Base-by-base conservation (phyloP, 2,888 invertebrate species). In the Aleiodes leptofemur region DNA sequence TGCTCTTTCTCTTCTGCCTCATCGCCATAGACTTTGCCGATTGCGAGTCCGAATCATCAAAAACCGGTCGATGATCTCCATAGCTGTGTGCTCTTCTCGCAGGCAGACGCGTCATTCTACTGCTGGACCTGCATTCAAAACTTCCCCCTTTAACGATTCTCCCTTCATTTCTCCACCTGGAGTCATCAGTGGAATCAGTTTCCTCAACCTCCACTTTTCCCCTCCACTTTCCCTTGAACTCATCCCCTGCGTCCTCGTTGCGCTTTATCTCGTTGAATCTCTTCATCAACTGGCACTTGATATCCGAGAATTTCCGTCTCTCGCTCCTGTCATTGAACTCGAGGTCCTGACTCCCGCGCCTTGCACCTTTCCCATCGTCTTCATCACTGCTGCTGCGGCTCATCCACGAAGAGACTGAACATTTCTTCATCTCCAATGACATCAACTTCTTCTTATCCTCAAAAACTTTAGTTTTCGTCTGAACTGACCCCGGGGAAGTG, bases 301-400 rank as follows among this genome's bases (percentile, higher is more conserved):
- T 23, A 5, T 31, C 51, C 11, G 31, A 16, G 16, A 34, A 29
- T 55, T 31, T 31, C 16, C 56, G 61, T 5, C 14, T 48, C 14
- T 29, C 61, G 11, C 74, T 75, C 43, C 83, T 82, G 8, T 85
- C 83, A 57, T 86, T 85, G 72, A 86, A 84, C 53, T 86, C 86
- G 29, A 85, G 75, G 23, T 86, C 86, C 50, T 85, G 86, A 56
- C 85, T 84, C 48, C 83, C 83, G 7, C 84, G 81, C 0, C 61
- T 38, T n/a, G 14, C 16, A 8, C 34, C 6, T 34, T 14, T 72
- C 56, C 29, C 56, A 11, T 16, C 16, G 14, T 64, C 64, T 13
- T 85, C 83, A 50, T 85, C 85, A 72, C 83, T 84, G 75, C 80
- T 82, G 68, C 84, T 84, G 56, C 82, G 83, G 73, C 83, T 86